phyloP scores from a whole-genome alignment of 2,888 invertebrate species.

The Apotomis turbidana region DNA sequence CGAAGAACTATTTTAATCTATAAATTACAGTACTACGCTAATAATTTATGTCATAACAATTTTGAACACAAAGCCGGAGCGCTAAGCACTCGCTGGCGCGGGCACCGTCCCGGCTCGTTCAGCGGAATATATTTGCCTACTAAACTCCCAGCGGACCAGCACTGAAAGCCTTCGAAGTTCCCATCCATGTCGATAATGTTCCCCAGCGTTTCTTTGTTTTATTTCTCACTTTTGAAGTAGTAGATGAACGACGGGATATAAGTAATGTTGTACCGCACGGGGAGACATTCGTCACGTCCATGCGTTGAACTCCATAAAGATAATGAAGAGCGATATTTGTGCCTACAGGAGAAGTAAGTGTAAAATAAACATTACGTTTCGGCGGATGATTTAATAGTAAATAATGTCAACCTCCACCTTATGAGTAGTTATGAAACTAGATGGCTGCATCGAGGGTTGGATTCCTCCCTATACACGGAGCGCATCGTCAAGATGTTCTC shows the following conservation, averaged over 20 bases:
- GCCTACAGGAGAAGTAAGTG: too few species aligned
- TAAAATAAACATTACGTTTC: too few species aligned
- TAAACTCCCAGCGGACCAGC: slow-evolving; percentile 55
- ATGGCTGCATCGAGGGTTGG: too few species aligned
- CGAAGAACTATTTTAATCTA: too few species aligned
- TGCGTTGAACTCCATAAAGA: slow-evolving; percentile 2
- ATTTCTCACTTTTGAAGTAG: slow-evolving; percentile 52
- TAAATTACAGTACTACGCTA: not conserved
- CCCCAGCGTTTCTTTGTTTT: slow-evolving; percentile 56
- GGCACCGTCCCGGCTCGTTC: not conserved
- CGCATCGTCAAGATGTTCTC: too few species aligned
- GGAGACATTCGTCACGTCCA: slow-evolving; percentile 18
- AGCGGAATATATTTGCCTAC: slow-evolving; percentile 43
- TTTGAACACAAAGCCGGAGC: slow-evolving; percentile 11
- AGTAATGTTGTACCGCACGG: slow-evolving; percentile 36
- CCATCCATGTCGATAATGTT: slow-evolving; percentile 62
- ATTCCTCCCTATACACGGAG: too few species aligned
- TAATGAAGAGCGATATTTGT: too few species aligned
- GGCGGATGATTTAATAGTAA: too few species aligned
- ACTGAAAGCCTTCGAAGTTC: slow-evolving; percentile 61
- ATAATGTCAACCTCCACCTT: too few species aligned
- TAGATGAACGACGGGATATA: slow-evolving; percentile 42
- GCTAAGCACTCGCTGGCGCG: slow-evolving; percentile 14
- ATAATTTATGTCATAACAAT: slow-evolving; percentile 2
- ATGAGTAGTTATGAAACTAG: too few species aligned